Conservation (phyloP, 1,140 invertebrate genomes). For the Chrysopa pallens region DNA sequence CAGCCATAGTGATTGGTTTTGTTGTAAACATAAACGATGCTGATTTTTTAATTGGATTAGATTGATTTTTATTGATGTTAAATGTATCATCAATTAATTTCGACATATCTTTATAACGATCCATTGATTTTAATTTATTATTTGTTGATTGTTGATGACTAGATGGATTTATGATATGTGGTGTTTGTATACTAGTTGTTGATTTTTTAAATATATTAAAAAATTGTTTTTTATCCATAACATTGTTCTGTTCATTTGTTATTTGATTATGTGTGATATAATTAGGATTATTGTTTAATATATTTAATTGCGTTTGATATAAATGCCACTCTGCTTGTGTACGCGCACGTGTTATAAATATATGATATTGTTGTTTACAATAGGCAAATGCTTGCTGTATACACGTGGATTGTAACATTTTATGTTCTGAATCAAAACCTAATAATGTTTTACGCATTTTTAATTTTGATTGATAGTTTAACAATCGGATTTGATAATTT, state of each 20-base stretch:
- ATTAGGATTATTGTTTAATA: too few relatives aligned
- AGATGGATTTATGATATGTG: too few relatives aligned
- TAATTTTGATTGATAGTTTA: slow-evolving; percentile 14
- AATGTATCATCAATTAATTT: slow-evolving; percentile 18
- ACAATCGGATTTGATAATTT: slow-evolving; percentile 13
- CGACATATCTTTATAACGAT: slow-evolving; percentile 18
- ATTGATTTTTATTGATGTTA: slow-evolving; percentile 9
- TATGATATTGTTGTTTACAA: slow-evolving; percentile 7
- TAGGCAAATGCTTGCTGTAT: slow-evolving; percentile 13
- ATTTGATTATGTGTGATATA: too few relatives aligned
- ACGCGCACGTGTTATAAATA: too few relatives aligned
- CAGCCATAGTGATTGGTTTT: slow-evolving; percentile 12
- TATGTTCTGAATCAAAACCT: slow-evolving; percentile 17
- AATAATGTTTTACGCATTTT: slow-evolving; percentile 13
- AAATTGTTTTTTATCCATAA: too few relatives aligned
- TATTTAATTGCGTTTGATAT: too few relatives aligned
- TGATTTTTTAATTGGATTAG: slow-evolving; percentile 18
- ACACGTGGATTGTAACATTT: slow-evolving; percentile 16
- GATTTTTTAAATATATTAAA: too few relatives aligned
- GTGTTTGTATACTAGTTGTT: too few relatives aligned
- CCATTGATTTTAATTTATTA: slow-evolving; percentile 7
- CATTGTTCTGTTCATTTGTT: too few relatives aligned
- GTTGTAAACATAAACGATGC: slow-evolving; percentile 18
- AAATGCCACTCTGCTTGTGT: too few relatives aligned
- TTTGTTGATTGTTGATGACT: too few relatives aligned